Conservation (phyloP, 2,888 invertebrate genomes). For the Notodonta ziczac region DNA sequence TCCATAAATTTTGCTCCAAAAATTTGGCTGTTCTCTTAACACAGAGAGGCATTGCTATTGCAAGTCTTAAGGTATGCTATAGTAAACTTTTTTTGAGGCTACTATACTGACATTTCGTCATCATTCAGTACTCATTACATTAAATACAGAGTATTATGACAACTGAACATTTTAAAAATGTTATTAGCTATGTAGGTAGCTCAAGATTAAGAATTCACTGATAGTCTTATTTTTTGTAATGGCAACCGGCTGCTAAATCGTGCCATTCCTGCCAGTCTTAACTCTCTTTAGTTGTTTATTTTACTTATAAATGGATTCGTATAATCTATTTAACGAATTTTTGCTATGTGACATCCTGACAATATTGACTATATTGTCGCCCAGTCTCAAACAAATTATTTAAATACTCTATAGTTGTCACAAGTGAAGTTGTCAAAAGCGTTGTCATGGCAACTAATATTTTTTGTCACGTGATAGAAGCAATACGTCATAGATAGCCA, state of each 20-base stretch:
- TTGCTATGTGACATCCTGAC: too few species aligned
- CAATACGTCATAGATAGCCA: neutral
- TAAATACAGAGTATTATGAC: neutral
- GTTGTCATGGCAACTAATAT: too few species aligned
- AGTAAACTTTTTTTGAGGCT: slow-evolving; percentile 27
- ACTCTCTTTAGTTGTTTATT: neutral
- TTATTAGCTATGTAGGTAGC: neutral
- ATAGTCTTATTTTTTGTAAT: neutral
- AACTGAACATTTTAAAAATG: neutral
- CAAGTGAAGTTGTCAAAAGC: too few species aligned
- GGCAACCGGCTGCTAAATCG: neutral
- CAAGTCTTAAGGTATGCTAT: slow-evolving; percentile 38
- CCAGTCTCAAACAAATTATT: too few species aligned
- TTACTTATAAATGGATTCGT: neutral
- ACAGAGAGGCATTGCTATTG: slow-evolving; percentile 55
- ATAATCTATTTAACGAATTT: too few species aligned
- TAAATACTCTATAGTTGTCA: too few species aligned
- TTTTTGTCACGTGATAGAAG: too few species aligned
- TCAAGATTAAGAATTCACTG: neutral
- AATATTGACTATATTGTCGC: too few species aligned
- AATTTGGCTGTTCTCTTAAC: slow-evolving; percentile 43
- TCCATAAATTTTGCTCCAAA: slow-evolving; percentile 38
- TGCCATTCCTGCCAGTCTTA: slow-evolving; percentile 4
- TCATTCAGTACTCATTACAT: slow-evolving; percentile 12
- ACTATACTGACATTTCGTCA: slow-evolving; percentile 24